Evolutionary conservation across 2,113 vertebrate species (phyloP).

Genomic region (Syngnathus scovelli): DNA sequence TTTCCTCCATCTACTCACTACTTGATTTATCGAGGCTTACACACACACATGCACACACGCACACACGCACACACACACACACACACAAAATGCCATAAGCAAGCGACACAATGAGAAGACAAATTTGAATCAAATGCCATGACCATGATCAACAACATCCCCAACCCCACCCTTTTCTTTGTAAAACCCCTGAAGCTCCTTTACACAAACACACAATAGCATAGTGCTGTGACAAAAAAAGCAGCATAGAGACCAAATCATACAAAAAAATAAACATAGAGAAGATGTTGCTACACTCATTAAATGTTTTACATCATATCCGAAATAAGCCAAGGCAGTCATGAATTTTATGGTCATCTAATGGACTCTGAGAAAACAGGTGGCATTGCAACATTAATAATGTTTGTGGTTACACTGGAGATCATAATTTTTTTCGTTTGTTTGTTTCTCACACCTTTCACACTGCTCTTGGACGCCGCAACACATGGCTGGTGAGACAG

Average conservation of each 20-base stretch:
- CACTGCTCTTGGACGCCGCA: neutral
- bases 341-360: neutral
- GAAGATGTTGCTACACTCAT: slow-evolving; percentile 5
- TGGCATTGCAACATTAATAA: neutral
- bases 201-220: slow-evolving; percentile 2
- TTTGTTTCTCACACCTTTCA: neutral
- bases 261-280: slow-evolving; percentile 11
- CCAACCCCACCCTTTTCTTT: slow-evolving; percentile 32
- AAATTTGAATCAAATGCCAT: slow-evolving; percentile 44
- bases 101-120: neutral
- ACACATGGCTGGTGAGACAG: neutral
- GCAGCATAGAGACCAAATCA: slow-evolving; percentile 10
- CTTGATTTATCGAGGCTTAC: slow-evolving; percentile 45
- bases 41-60: neutral
- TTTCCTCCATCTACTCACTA: slow-evolving; percentile 29
- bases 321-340: neutral
- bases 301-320: neutral
- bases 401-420: neutral
- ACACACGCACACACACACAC: slow-evolving; percentile 14
- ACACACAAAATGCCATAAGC: slow-evolving; percentile 9
- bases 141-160: slow-evolving; percentile 48
- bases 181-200: slow-evolving; percentile 25
- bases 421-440: neutral
- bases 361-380: neutral
- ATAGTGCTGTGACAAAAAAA: slow-evolving; percentile 13